Evolutionary conservation across 2,113 vertebrate genomes (phyloP).

Genomic region (Percopsis transmontana): DNA sequence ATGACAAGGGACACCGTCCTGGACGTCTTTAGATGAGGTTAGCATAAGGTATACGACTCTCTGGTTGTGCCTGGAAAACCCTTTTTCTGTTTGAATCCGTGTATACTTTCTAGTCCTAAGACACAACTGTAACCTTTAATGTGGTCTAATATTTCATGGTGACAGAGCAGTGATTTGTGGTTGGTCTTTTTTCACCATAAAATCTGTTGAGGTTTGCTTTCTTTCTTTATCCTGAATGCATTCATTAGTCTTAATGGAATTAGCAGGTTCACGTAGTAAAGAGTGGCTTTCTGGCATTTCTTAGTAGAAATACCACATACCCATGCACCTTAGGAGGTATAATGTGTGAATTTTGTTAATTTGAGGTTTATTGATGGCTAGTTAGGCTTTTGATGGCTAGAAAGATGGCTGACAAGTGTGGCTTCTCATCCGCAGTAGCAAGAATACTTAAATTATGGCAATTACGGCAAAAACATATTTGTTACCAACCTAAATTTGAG

Average conservation of each 20-base stretch:
- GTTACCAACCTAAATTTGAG: not conserved
- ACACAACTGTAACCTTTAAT: slow-evolving; percentile 3
- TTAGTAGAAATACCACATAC: too few species aligned
- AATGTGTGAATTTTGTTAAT: too few species aligned
- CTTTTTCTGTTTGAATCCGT: slow-evolving; percentile 5
- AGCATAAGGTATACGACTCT: not conserved
- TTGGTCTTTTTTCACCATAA: not conserved
- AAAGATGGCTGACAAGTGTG: not conserved
- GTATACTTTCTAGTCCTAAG: slow-evolving; percentile 13
- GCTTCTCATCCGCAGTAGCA: not conserved
- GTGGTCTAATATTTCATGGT: slow-evolving; percentile 22
- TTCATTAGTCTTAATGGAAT: too few species aligned
- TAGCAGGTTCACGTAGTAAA: too few species aligned
- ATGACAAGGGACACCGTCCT: slow-evolving; percentile 54
- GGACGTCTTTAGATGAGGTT: slow-evolving; percentile 50
- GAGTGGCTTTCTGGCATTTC: too few species aligned
- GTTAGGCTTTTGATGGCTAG: too few species aligned
- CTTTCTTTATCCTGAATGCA: too few species aligned
- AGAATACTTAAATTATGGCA: not conserved
- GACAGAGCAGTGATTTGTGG: slow-evolving; percentile 6
- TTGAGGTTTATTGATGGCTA: too few species aligned
- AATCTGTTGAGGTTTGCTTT: too few species aligned
- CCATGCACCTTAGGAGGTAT: too few species aligned
- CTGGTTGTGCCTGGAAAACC: slow-evolving; percentile 14
- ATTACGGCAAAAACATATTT: too few species aligned